Base-by-base conservation (phyloP, 2,113 vertebrate species). In the Vidua macroura region DNA sequence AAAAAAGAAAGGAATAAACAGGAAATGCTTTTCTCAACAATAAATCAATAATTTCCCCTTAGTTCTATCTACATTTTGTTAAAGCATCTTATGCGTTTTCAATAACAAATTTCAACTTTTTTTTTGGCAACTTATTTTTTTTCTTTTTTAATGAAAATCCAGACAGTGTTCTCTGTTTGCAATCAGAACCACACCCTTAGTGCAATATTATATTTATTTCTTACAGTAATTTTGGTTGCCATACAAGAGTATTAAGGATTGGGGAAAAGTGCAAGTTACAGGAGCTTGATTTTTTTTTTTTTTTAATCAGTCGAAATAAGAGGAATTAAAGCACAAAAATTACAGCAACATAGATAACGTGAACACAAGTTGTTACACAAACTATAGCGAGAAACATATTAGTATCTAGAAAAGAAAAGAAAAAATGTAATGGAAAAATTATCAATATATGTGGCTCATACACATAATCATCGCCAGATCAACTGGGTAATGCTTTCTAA, bases 191-290 rank as follows among this genome's bases (percentile, higher is more conserved):
- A 98, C 98, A 96, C 96, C 98, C 97, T 97, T 98, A 98, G 98
- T 99, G 98, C 98, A 99, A 99, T 98, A 98, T 98, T 97, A 98
- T 98, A 98, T 99, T 99, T 99, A 99, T 99, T 99, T 99, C 98
- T 99, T 99, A 99, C 98, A 99, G 98, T 98, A 98, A 97, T 98
- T 99, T 99, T 99, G 99, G 98, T 99, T 99, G 98, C 98, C 98
- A 98, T 99, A 99, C 98, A 99, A 98, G 98, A 98, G 97, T 98
- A 97, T 98, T 97, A 97, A 98, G 98, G 98, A 98, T 95, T 94
- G 86, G 97, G 97, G 96, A 96, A 96, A 98, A 98, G 98, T 99
- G 98, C 98, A 98, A 97, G 98, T 99, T 98, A 99, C 98, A 98
- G 98, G 98, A 98, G 98, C 96, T 98, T 97, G 96, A 97, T 97